Base-by-base conservation (phyloP, 2,888 invertebrate species). In the Julus scanicus region DNA sequence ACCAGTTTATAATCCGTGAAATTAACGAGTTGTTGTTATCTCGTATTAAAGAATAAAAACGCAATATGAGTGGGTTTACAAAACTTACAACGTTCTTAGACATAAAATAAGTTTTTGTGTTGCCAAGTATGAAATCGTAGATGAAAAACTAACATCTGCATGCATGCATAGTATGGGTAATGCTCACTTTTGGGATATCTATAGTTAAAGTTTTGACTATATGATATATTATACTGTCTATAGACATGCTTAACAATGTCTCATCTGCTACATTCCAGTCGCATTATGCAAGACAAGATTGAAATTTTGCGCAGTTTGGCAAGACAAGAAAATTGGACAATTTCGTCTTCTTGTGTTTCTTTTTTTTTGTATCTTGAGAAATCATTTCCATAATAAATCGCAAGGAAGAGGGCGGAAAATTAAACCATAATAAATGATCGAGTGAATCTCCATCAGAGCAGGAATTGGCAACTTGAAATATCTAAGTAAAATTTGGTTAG, bases 251-350 rank as follows among this genome's bases (percentile, higher is more conserved):
- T 5, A 5, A 5, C 63, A n/a, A 63, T 63, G 2, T 9, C 63
- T 63, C 63, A 63, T 63, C 63, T 8, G 63, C 63, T n/a, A 63
- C 63, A 63, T 63, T 63, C 63, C 63, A 63, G 20, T 63, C 63
- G n/a, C 63, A 63, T 63, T 63, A 63, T 63, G 63, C 63, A n/a
- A 63, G 63, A 63, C 63, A 9, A 63, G 63, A 63, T 57, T 63
- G 63, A 15, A 63, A 63, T 63, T 63, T 17, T 17, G 57, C n/a
- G 3, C 63, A n/a, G 63, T 63, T 63, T 63, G 17, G 63, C 17
- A 20, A 8, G 63, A 63, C 63, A 63, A 4, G 63, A 63, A 63
- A 63, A 63, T n/a, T 63, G 63, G 20, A 20, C 63, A 63, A 63
- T 63, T 63, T 63, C n/a, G 8, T 63, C 63, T n/a, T 20, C 20